These are phyloP conservation scores for Chaetops frenatus DNA, from an alignment of 2,113 vertebrate species.

Conservation along the genomic window DNA sequence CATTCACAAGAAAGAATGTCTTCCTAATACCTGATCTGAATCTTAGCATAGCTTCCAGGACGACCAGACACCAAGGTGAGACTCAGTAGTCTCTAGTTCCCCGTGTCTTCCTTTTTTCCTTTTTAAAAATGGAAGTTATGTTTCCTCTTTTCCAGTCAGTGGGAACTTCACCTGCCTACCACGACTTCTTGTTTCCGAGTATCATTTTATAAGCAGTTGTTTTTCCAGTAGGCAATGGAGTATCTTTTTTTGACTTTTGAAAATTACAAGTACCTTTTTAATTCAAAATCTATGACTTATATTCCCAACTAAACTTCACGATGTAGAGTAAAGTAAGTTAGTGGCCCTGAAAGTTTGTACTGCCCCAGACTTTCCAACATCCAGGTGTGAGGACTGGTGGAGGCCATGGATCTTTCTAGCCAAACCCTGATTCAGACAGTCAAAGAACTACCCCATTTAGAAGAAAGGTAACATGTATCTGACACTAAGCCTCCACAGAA, in stretches of 20 bases:
- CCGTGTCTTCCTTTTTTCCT: fast-evolving
- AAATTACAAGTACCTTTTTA: neutral
- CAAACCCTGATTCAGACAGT: neutral
- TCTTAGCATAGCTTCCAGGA: neutral
- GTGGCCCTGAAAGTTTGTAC: fast-evolving
- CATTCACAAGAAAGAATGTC: neutral
- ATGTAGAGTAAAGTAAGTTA: neutral
- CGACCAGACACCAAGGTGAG: neutral
- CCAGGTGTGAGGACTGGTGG: fast-evolving
- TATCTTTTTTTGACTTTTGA: neutral
- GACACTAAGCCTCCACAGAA: neutral
- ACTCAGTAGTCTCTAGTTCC: neutral
- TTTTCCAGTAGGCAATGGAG: neutral
- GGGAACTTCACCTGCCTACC: neutral
- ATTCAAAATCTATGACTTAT: neutral
- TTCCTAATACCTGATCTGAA: neutral
- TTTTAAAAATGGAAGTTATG: neutral
- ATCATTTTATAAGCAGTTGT: neutral
- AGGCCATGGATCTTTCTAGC: neutral
- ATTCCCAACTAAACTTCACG: neutral
- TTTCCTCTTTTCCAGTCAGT: neutral
- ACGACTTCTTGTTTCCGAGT: neutral
- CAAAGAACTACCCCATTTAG: neutral
- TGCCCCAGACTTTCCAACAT: fast-evolving
- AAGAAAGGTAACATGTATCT: fast-evolving